Evolutionary conservation across 2,888 invertebrate genomes (phyloP).

Genomic region (Agrypnus murinus): DNA sequence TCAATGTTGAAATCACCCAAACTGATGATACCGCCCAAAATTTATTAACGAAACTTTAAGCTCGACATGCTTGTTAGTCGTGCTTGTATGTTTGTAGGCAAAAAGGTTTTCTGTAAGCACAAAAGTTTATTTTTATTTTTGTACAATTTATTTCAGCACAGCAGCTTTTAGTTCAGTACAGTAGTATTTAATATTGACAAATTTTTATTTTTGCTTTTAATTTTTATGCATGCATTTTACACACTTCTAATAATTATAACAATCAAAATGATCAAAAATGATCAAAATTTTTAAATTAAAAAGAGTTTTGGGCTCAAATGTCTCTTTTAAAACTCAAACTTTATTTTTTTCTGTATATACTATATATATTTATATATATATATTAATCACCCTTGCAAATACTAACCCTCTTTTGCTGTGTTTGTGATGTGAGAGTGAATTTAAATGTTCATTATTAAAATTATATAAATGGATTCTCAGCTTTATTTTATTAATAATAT

Average conservation of each 20-base stretch:
- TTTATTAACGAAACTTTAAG: constrained; percentile 16
- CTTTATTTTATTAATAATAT: background rate
- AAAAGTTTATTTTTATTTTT: constrained; percentile 25
- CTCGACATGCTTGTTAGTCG: constrained; percentile 32
- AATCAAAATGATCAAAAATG: background rate
- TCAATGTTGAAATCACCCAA: too few species aligned
- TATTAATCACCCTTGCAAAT: background rate
- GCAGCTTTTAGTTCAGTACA: constrained; percentile 30
- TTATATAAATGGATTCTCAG: constrained; percentile 12
- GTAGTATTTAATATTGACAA: constrained; percentile 14
- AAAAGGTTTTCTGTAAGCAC: constrained; percentile 31
- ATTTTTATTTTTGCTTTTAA: background rate
- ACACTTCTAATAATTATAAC: background rate
- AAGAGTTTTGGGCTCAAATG: background rate
- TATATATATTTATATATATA: too few species aligned
- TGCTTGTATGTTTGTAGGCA: constrained; percentile 33
- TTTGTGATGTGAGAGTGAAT: constrained; percentile 48
- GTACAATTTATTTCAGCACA: constrained; percentile 16
- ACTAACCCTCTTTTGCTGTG: constrained; percentile 35
- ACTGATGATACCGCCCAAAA: constrained; percentile 43
- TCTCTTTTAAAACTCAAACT: constrained; percentile 16
- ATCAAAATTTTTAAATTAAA: background rate
- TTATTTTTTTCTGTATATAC: constrained; percentile 26
- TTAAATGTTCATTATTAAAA: constrained; percentile 16
- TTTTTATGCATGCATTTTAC: constrained; percentile 24